Conservation (phyloP, 2,797 vertebrate species). For the Phataginus tricuspis region DNA sequence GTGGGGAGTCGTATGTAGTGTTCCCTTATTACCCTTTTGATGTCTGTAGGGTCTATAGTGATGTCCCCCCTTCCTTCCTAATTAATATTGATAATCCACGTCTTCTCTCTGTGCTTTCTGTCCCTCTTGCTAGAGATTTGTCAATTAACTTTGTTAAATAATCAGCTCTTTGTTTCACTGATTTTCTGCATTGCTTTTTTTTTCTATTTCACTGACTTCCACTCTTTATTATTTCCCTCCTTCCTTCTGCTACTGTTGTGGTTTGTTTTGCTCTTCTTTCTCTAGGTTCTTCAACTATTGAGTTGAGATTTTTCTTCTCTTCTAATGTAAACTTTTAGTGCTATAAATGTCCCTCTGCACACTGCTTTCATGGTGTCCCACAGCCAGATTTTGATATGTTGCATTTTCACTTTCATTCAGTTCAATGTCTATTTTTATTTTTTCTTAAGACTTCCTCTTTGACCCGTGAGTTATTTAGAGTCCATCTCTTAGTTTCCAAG, state of each 20-base stretch:
- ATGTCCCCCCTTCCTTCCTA: neutral
- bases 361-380: neutral
- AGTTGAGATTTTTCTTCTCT: neutral
- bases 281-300: neutral
- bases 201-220: neutral
- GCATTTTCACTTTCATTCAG: neutral
- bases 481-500: neutral
- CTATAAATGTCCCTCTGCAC: neutral
- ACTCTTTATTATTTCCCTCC: neutral
- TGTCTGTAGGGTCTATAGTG: neutral
- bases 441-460: neutral
- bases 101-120: neutral
- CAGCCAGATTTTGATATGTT: neutral
- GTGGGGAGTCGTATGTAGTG: accelerated
- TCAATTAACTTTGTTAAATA: neutral
- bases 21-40: accelerated
- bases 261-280: neutral
- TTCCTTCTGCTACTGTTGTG: neutral
- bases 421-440: neutral
- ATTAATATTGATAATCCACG: accelerated
- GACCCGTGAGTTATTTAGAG: neutral
- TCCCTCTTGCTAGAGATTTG: neutral
- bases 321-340: neutral
- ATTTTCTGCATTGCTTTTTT: neutral
- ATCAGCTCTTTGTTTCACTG: neutral